A percentile compares a stretch with the other conserved stretches of the same genome.
Evolutionary conservation across 1,140 invertebrate species (phyloP).

Genomic region (Diabrotica virgifera): DNA sequence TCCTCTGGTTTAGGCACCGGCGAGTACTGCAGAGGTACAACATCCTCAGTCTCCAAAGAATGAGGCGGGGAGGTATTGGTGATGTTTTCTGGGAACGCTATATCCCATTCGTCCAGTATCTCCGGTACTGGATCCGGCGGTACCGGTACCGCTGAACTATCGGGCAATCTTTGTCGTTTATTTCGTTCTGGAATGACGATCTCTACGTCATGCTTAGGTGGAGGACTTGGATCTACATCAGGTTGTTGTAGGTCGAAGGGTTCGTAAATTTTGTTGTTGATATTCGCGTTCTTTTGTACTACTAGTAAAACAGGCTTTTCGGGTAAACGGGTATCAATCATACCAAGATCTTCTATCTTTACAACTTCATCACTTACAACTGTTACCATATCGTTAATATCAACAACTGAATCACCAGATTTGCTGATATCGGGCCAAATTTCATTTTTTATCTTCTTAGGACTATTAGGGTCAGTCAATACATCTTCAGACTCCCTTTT

Average conservation of each 20-base stretch:
- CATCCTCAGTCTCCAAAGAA: constrained; percentile 3
- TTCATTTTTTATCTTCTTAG: constrained; percentile 26
- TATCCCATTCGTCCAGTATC: constrained; percentile 2
- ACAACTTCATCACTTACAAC: neutral
- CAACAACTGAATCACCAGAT: neutral
- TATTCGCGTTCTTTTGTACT: neutral
- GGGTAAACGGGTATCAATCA: neutral
- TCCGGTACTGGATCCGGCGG: constrained; percentile 6
- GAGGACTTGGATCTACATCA: neutral
- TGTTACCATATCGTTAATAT: neutral
- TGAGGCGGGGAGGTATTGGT: constrained; percentile 9
- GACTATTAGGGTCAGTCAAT: constrained; percentile 6
- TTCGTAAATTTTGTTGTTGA: constrained; percentile 14
- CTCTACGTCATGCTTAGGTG: neutral
- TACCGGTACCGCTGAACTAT: neutral
- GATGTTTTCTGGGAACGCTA: constrained; percentile 1
- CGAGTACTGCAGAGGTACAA: neutral
- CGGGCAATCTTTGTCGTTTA: constrained; percentile 17
- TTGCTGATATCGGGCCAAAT: constrained; percentile 25
- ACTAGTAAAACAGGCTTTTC: neutral
- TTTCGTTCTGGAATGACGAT: neutral
- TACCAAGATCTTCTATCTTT: neutral
- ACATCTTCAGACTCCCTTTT: constrained; percentile 36
- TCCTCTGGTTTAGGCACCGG: constrained; percentile 5
- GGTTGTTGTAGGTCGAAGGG: constrained; percentile 1